These are phyloP conservation scores for Sebastes vulpes DNA, from an alignment of 2,797 vertebrate genomes.

Conservation along the genomic window DNA sequence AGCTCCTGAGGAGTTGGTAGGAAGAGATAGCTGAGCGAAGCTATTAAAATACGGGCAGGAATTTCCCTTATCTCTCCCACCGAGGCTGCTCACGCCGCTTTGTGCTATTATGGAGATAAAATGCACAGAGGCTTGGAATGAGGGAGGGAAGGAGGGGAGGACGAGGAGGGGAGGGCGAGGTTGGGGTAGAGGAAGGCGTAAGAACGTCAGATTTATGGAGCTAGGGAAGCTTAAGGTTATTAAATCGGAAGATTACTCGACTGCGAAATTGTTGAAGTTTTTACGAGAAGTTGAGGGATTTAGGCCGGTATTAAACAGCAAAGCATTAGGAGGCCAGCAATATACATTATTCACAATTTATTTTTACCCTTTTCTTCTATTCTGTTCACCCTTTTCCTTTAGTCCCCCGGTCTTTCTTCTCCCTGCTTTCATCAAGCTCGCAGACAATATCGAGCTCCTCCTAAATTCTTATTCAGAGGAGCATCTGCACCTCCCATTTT, in stretches of 20 bases:
- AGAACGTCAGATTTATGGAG: constrained; percentile 88
- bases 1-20: constrained; percentile 88
- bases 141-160: constrained; percentile 73
- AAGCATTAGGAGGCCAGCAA: constrained; percentile 79
- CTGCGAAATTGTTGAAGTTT: constrained; percentile 90
- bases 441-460: constrained; percentile 63
- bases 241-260: constrained; percentile 91
- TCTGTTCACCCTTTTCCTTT: constrained; percentile 65
- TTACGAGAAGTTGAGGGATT: constrained; percentile 89
- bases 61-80: constrained; percentile 85
- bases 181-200: constrained; percentile 70
- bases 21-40: constrained; percentile 88
- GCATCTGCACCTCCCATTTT: constrained; percentile 44
- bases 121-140: constrained; percentile 83
- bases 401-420: constrained; percentile 58
- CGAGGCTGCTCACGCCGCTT: constrained; percentile 85
- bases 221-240: constrained; percentile 90
- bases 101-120: constrained; percentile 93
- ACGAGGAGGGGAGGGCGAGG: constrained; percentile 59
- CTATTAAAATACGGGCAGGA: constrained; percentile 92
- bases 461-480: constrained; percentile 54
- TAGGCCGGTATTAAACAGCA: constrained; percentile 85
- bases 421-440: constrained; percentile 63
- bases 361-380: constrained; percentile 72
- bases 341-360: constrained; percentile 86